A percentile compares a stretch with the other conserved stretches of the same genome.
These are phyloP conservation scores for Tamias sibiricus DNA, from an alignment of 2,113 vertebrate genomes.

Conservation along the genomic window DNA sequence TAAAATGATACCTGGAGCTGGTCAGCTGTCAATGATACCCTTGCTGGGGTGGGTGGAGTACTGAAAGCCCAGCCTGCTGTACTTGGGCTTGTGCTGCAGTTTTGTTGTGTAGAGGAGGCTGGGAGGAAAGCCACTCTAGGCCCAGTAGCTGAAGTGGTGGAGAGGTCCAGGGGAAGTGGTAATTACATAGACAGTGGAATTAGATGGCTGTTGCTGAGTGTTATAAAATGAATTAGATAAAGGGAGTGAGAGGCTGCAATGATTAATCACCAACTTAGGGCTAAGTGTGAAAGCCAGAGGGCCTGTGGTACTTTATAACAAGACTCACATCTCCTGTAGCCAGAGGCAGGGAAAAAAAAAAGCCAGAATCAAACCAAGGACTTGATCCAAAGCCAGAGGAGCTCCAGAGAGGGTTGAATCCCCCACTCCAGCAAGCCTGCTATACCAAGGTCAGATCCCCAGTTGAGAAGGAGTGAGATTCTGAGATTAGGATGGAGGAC, in stretches of 20 bases:
- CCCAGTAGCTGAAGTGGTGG: neutral
- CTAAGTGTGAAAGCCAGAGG: neutral
- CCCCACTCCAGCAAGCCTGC: neutral
- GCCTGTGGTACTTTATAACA: neutral
- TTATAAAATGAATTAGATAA: neutral
- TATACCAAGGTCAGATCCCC: neutral
- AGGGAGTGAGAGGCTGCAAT: neutral
- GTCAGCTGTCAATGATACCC: neutral
- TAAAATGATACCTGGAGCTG: neutral
- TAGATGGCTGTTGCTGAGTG: neutral
- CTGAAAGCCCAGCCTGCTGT: neutral
- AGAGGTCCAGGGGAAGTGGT: neutral
- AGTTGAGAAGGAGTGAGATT: neutral
- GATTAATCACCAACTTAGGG: constrained; percentile 36
- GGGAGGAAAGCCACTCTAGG: neutral
- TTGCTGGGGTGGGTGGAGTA: too few relatives aligned
- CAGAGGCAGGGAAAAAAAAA: neutral
- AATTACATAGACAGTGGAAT: neutral
- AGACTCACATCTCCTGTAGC: neutral
- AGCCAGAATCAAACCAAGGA: neutral
- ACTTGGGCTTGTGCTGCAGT: too few relatives aligned
- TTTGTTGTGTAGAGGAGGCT: neutral
- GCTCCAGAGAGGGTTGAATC: neutral
- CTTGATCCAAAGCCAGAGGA: neutral
- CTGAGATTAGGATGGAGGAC: neutral